phyloP scores from a whole-genome alignment of 1,140 invertebrate genomes.

The Camponotus vicinus region DNA sequence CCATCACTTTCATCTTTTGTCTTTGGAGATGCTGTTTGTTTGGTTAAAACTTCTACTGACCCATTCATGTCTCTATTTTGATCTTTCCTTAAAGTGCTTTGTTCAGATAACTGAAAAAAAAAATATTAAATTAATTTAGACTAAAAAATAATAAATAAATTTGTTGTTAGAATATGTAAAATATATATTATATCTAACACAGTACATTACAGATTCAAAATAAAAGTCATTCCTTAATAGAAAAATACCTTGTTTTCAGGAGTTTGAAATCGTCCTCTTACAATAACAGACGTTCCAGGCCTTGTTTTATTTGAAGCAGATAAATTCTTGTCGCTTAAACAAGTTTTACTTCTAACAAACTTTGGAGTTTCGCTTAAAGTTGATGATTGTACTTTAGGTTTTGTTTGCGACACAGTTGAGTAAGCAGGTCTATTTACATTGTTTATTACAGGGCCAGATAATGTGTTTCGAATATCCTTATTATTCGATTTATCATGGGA shows the following conservation, averaged over 20 bases:
- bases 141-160: neutral
- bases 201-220: too few species aligned
- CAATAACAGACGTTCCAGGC: conserved; percentile 78
- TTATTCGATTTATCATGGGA: conserved; percentile 78
- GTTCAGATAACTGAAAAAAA: conserved; percentile 68
- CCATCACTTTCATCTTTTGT: conserved; percentile 85
- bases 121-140: conserved; percentile 2
- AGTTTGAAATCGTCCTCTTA: conserved; percentile 75
- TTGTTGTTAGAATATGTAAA: too few species aligned
- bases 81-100: conserved; percentile 60
- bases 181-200: too few species aligned
- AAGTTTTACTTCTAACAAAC: conserved; percentile 83
- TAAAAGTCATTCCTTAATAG: neutral
- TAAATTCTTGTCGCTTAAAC: conserved; percentile 78
- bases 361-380: conserved; percentile 75
- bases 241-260: conserved; percentile 69
- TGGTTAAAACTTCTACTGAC: conserved; percentile 80
- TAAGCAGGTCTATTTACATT: conserved; percentile 81
- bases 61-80: conserved; percentile 75
- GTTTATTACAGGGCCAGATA: conserved; percentile 15
- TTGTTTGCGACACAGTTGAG: conserved; percentile 84
- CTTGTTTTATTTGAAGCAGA: conserved; percentile 71
- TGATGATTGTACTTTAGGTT: conserved; percentile 65
- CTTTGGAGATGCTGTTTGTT: conserved; percentile 67
- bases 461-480: conserved; percentile 72